Conservation (phyloP, 2,113 vertebrate species). For the Chaenogobius annularis region DNA sequence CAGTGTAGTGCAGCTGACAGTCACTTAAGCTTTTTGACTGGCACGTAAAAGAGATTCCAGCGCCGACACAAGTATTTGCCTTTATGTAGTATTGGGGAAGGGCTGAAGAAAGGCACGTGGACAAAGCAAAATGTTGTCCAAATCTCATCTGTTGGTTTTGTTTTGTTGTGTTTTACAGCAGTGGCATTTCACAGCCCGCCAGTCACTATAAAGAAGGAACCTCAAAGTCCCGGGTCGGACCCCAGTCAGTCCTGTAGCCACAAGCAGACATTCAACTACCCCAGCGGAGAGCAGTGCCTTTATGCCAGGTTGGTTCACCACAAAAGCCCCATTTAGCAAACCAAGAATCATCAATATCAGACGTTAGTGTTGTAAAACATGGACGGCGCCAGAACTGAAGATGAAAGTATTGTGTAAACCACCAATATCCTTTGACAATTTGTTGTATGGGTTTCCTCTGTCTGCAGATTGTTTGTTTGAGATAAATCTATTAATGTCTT, state of each 20-base stretch:
- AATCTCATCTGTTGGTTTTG: conserved; percentile 15
- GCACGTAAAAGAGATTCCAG: conserved; percentile 60
- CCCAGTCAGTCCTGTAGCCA: conserved; percentile 87
- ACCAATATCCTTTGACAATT: not conserved
- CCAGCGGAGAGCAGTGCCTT: conserved; percentile 92
- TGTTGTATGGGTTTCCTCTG: too few species aligned
- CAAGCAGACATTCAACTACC: conserved; percentile 83
- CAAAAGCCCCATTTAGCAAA: too few species aligned
- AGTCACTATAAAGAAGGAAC: conserved; percentile 95
- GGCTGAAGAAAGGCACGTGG: conserved; percentile 11
- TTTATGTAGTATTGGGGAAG: conserved; percentile 47
- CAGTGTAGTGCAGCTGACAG: conserved; percentile 49
- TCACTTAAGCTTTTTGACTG: conserved; percentile 60
- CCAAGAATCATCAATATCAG: too few species aligned
- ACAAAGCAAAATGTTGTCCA: conserved; percentile 1
- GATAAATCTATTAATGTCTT: too few species aligned
- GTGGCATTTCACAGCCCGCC: conserved; percentile 96
- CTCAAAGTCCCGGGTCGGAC: conserved; percentile 86
- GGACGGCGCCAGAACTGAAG: not conserved
- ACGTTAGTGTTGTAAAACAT: too few species aligned
- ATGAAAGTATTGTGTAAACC: too few species aligned
- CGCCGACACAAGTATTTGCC: conserved; percentile 51
- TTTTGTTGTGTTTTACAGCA: conserved; percentile 65
- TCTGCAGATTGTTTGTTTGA: too few species aligned
- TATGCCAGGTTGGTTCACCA: conserved; percentile 81